phyloP scores from a whole-genome alignment of 2,797 vertebrate species.

The Capromys pilorides region DNA sequence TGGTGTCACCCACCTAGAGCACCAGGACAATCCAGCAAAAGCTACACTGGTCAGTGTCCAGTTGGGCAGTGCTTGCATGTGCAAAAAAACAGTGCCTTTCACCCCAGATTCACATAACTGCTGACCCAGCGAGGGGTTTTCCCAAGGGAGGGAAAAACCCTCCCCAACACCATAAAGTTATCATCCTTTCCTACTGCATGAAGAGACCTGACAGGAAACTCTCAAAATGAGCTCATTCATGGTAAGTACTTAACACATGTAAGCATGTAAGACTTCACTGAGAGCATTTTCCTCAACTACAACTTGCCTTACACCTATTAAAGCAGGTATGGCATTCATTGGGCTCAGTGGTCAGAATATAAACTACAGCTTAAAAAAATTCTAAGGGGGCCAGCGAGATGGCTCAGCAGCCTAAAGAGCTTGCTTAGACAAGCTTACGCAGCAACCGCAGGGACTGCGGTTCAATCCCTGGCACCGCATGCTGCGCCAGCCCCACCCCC shows the following conservation, averaged over 20 bases:
- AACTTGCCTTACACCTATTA: slow-evolving; percentile 22
- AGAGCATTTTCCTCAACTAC: slow-evolving; percentile 20
- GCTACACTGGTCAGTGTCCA: background rate
- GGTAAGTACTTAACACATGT: background rate
- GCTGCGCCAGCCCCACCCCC: too few species aligned
- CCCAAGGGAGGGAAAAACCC: background rate
- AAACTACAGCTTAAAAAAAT: background rate
- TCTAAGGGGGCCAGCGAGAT: background rate
- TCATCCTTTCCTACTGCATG: slow-evolving; percentile 16
- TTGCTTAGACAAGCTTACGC: too few species aligned
- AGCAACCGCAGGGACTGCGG: too few species aligned
- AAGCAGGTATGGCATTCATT: background rate
- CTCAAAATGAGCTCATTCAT: background rate
- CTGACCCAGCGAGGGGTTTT: background rate
- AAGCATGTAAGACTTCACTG: background rate
- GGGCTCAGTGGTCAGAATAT: background rate
- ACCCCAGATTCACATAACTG: background rate
- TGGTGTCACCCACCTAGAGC: background rate
- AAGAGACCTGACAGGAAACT: slow-evolving; percentile 5
- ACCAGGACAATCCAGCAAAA: background rate
- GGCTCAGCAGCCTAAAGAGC: too few species aligned
- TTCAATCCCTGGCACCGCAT: too few species aligned
- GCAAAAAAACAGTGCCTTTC: background rate
- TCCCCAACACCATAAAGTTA: background rate
- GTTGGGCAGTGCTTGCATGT: background rate